A percentile compares a stretch with the other conserved stretches of the same genome.
These are phyloP conservation scores for Stigmatopora nigra DNA, from an alignment of 2,113 vertebrate genomes.

Conservation along the genomic window DNA sequence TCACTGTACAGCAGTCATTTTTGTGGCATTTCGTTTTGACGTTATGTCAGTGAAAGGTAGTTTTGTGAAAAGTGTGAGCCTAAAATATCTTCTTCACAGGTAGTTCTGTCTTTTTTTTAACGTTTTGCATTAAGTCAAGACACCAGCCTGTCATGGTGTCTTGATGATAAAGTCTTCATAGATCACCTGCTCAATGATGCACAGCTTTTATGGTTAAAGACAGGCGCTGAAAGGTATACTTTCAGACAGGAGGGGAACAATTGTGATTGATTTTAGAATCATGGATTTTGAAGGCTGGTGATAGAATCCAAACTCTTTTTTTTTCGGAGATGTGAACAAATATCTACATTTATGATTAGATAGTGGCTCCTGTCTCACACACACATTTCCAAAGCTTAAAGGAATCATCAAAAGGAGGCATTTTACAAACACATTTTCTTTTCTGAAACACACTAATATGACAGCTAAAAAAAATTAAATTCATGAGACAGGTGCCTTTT, in stretches of 20 bases:
- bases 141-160: constrained; percentile 1
- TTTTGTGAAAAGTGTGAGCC: not conserved
- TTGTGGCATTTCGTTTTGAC: not conserved
- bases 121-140: not conserved
- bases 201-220: not conserved
- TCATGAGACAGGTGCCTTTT: not conserved
- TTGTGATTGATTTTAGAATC: not conserved
- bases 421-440: not conserved
- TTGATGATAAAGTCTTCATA: not conserved
- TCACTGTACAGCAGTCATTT: not conserved
- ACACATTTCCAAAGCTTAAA: not conserved
- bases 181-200: constrained; percentile 8
- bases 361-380: too few relatives aligned
- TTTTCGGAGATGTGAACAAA: too few relatives aligned
- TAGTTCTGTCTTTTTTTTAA: not conserved
- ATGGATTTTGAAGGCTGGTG: too few relatives aligned
- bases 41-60: too few relatives aligned
- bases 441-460: not conserved
- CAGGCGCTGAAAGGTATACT: not conserved
- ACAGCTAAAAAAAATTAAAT: not conserved
- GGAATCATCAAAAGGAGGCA: not conserved
- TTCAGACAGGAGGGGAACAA: not conserved
- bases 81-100: not conserved
- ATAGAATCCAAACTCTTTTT: too few relatives aligned
- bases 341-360: too few relatives aligned